A percentile compares a stretch with the other conserved stretches of the same genome.
These are phyloP conservation scores for Nasonia giraulti DNA, from an alignment of 1,140 invertebrate genomes.

Conservation along the genomic window DNA sequence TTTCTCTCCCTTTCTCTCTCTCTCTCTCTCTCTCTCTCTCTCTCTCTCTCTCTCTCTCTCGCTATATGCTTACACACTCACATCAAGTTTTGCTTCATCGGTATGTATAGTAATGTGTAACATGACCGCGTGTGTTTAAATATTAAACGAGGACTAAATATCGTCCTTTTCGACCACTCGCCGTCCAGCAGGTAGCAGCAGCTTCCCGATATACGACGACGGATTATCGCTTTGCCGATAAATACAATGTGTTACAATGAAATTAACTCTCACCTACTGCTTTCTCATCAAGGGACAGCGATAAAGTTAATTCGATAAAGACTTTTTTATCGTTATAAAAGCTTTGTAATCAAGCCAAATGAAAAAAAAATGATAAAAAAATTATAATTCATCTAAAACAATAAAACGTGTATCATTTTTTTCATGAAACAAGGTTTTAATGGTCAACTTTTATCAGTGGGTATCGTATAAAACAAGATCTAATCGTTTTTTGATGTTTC, in stretches of 20 bases:
- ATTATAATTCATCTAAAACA: constrained; percentile 11
- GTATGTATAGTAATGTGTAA: constrained; percentile 50
- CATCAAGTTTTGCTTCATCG: constrained; percentile 28
- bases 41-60: too few relatives aligned
- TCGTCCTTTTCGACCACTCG: constrained; percentile 46
- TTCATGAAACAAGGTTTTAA: constrained; percentile 14
- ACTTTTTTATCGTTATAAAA: constrained; percentile 33
- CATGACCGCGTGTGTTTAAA: constrained; percentile 52
- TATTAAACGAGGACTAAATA: constrained; percentile 53
- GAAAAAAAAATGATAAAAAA: constrained; percentile 34
- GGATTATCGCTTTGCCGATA: constrained; percentile 45
- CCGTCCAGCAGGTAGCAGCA: constrained; percentile 5
- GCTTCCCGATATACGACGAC: background rate
- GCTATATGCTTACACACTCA: constrained; percentile 36
- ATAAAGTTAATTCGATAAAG: constrained; percentile 33
- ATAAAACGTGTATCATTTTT: constrained; percentile 19
- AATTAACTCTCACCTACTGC: constrained; percentile 42
- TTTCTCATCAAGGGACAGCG: constrained; percentile 33
- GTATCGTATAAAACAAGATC: constrained; percentile 37
- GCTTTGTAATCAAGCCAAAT: constrained; percentile 26
- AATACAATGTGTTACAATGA: constrained; percentile 46
- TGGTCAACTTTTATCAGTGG: constrained; percentile 32
- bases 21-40: background rate
- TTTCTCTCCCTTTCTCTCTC: background rate
- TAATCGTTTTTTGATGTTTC: background rate